These are phyloP conservation scores for Neoniphon sammara DNA, from an alignment of 2,797 vertebrate species.

Conservation along the genomic window DNA sequence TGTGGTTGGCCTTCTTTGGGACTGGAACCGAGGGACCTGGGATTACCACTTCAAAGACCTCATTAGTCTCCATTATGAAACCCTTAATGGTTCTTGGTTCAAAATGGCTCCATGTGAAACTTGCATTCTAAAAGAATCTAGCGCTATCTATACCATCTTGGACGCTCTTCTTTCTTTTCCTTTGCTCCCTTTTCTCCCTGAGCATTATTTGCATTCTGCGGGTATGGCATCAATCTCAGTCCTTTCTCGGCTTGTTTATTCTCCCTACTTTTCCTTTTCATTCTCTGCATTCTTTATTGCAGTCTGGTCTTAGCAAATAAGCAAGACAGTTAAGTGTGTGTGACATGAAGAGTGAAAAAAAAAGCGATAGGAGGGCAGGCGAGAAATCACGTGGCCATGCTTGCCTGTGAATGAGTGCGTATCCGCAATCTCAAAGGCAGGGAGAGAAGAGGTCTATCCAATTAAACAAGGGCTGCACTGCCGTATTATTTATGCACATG, in stretches of 20 bases:
- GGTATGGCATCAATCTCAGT: slow-evolving; percentile 5
- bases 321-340: not conserved
- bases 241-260: not conserved
- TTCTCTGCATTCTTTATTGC: slow-evolving; percentile 19
- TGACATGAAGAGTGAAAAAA: not conserved
- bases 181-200: not conserved
- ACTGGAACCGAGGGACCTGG: slow-evolving; percentile 18
- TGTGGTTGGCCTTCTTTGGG: not conserved
- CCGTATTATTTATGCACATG: slow-evolving; percentile 68
- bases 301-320: slow-evolving; percentile 18
- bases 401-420: slow-evolving; percentile 45
- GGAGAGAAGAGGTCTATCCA: slow-evolving; percentile 43
- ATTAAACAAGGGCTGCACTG: slow-evolving; percentile 50
- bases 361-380: slow-evolving; percentile 22
- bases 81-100: not conserved
- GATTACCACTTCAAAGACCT: slow-evolving; percentile 11
- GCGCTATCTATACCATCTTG: not conserved
- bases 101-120: not conserved
- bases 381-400: slow-evolving; percentile 34
- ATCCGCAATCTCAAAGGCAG: slow-evolving; percentile 41
- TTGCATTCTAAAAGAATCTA: not conserved
- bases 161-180: not conserved
- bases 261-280: slow-evolving; percentile 13
- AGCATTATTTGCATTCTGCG: not conserved
- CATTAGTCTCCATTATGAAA: slow-evolving; percentile 19